These are phyloP conservation scores for Aselliscus stoliczkanus DNA, from an alignment of 2,797 vertebrate species.

Conservation along the genomic window DNA sequence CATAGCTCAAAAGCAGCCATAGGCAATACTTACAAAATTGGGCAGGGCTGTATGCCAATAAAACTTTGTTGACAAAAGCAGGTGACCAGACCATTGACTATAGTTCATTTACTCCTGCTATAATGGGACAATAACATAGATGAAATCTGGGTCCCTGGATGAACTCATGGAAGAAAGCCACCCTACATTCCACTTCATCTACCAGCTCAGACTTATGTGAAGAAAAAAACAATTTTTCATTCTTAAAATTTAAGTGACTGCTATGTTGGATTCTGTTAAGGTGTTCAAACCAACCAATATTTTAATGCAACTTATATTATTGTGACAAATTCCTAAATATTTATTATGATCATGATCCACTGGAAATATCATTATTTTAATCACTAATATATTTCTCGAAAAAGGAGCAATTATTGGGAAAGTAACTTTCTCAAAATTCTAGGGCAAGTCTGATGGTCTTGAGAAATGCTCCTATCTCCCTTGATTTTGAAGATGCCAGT, in stretches of 20 bases:
- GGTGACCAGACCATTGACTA: neutral
- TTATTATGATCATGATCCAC: neutral
- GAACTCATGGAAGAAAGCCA: neutral
- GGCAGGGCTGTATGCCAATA: neutral
- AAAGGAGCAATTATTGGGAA: neutral
- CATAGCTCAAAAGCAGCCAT: neutral
- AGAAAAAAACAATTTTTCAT: neutral
- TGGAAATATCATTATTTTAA: neutral
- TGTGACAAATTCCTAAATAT: slow-evolving; percentile 3
- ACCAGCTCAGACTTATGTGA: neutral
- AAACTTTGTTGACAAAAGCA: neutral
- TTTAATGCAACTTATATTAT: neutral
- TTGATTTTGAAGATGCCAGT: neutral
- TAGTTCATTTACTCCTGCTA: neutral
- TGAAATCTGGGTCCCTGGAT: neutral
- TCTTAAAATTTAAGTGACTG: neutral
- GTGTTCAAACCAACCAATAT: neutral
- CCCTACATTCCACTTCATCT: neutral
- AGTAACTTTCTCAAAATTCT: slow-evolving; percentile 2
- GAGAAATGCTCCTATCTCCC: neutral
- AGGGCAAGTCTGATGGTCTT: neutral
- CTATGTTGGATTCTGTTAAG: neutral
- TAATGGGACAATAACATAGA: neutral
- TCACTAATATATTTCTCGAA: neutral
- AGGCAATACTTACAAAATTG: neutral